Conservation (phyloP, 2,113 vertebrate species). For the Tichodroma muraria region DNA sequence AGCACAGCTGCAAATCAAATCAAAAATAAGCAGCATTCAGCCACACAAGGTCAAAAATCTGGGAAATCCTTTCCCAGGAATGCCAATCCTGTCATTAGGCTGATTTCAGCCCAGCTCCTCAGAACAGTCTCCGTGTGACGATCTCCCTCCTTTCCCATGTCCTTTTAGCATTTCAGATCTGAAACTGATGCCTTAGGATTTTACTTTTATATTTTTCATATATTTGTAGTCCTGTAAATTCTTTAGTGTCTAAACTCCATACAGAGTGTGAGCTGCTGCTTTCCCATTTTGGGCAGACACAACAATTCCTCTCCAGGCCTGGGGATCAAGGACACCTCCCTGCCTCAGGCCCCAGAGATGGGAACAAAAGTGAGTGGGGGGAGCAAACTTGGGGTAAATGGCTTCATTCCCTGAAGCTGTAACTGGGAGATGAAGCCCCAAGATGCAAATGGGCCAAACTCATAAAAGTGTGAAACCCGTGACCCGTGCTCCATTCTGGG, state of each 20-base stretch:
- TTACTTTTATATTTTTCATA: accelerated
- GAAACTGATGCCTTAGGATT: not conserved
- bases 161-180: not conserved
- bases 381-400: not conserved
- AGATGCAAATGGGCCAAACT: not conserved
- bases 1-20: not conserved
- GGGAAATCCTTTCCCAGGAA: not conserved
- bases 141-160: not conserved
- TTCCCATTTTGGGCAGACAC: not conserved
- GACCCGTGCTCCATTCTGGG: not conserved
- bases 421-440: not conserved
- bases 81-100: accelerated
- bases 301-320: not conserved
- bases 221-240: accelerated
- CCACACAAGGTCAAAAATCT: not conserved
- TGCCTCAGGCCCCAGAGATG: not conserved
- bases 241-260: not conserved
- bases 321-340: not conserved
- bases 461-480: not conserved
- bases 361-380: not conserved
- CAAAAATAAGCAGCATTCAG: not conserved
- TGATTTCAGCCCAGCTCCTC: not conserved
- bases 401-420: not conserved
- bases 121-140: accelerated
- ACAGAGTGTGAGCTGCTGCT: not conserved